phyloP scores from a whole-genome alignment of 53 echinoderm and acorn worm genomes.

The Paracentrotus lividus region DNA sequence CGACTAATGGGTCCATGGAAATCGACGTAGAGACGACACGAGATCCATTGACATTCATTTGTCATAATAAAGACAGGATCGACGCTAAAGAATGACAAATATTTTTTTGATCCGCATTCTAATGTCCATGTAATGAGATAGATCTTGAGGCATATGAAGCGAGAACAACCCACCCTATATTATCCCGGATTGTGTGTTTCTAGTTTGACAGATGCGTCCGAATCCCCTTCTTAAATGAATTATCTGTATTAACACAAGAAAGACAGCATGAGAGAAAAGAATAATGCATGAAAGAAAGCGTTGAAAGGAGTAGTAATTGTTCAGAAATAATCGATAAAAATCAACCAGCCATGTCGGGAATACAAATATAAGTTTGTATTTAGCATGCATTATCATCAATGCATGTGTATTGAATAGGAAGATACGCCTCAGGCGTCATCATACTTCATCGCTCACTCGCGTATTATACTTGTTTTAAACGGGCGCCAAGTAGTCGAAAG shows the following conservation, averaged over 20 bases:
- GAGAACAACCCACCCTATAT: slow-evolving; percentile 1
- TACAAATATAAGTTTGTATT: slow-evolving; percentile 59
- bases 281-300: neutral
- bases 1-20: slow-evolving; percentile 48
- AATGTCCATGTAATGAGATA: slow-evolving; percentile 43
- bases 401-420: slow-evolving; percentile 18
- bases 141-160: neutral
- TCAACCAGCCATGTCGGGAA: slow-evolving; percentile 28
- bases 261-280: neutral
- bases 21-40: slow-evolving; percentile 23
- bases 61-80: slow-evolving; percentile 58
- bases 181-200: slow-evolving; percentile 9
- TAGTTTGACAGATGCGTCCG: slow-evolving; percentile 45
- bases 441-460: slow-evolving; percentile 31
- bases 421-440: slow-evolving; percentile 53
- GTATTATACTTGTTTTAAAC: slow-evolving; percentile 60
- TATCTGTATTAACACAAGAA: slow-evolving; percentile 42
- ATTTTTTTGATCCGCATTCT: slow-evolving; percentile 46
- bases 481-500: slow-evolving; percentile 33
- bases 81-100: slow-evolving; percentile 50
- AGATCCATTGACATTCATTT: slow-evolving; percentile 54
- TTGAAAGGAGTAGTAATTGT: slow-evolving; percentile 46
- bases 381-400: slow-evolving; percentile 24
- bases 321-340: slow-evolving; percentile 49
- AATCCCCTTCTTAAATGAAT: slow-evolving; percentile 30